phyloP scores from a whole-genome alignment of 2,113 vertebrate species.

The Siniperca chuatsi region DNA sequence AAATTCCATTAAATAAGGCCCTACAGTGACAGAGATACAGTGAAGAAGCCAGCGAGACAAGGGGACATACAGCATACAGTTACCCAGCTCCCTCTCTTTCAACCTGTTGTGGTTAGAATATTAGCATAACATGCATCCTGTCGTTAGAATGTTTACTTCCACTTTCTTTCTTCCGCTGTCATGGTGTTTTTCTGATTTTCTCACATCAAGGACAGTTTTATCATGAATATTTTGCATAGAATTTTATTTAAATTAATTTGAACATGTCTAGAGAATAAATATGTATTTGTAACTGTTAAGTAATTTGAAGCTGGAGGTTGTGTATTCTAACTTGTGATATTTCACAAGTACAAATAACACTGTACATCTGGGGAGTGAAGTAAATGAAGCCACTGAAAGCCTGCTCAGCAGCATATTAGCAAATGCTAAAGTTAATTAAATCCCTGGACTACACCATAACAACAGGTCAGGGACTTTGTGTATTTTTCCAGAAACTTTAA shows the following conservation, averaged over 20 bases:
- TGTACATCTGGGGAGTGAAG: background rate
- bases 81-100: background rate
- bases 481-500: background rate
- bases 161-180: background rate
- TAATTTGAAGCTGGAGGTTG: background rate
- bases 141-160: background rate
- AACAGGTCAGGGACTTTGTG: background rate
- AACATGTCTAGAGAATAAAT: background rate
- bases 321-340: background rate
- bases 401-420: background rate
- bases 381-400: slow-evolving; percentile 16
- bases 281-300: background rate
- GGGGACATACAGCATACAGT: background rate
- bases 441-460: background rate
- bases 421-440: slow-evolving; percentile 27
- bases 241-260: background rate
- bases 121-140: background rate
- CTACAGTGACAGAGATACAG: slow-evolving; percentile 34
- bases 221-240: background rate
- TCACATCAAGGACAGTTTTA: background rate
- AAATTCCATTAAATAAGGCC: slow-evolving; percentile 68
- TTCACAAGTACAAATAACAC: background rate
- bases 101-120: background rate
- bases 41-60: background rate
- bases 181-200: background rate